Evolutionary conservation across 2,888 invertebrate genomes (phyloP).

Genomic region (Plagodis pulveraria): DNA sequence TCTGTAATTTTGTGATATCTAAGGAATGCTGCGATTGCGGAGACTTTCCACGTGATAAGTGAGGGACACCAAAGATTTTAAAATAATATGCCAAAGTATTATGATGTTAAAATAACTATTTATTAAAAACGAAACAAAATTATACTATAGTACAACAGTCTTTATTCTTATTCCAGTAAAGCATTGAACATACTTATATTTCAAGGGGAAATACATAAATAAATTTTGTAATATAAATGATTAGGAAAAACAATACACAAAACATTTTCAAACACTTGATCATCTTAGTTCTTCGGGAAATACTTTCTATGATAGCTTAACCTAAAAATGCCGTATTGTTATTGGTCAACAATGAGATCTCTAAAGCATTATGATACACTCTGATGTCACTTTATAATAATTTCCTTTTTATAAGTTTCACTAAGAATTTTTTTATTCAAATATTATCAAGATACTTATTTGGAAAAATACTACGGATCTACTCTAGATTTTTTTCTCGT

Average conservation of each 20-base stretch:
- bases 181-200: conserved; percentile 69
- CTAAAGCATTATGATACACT: conserved; percentile 76
- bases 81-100: conserved; percentile 50
- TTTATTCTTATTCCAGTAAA: conserved; percentile 83
- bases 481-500: conserved; percentile 61
- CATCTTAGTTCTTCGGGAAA: conserved; percentile 49
- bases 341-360: conserved; percentile 85
- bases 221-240: conserved; percentile 63
- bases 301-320: conserved; percentile 72
- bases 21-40: too few species aligned
- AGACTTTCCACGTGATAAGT: too few species aligned
- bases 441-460: conserved; percentile 68
- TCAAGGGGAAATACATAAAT: conserved; percentile 64
- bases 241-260: conserved; percentile 53
- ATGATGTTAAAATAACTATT: conserved; percentile 69
- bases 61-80: background rate
- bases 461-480: conserved; percentile 70
- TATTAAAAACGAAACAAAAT: conserved; percentile 73
- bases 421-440: conserved; percentile 66
- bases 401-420: conserved; percentile 52
- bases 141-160: conserved; percentile 83
- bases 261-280: conserved; percentile 47
- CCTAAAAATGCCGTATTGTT: conserved; percentile 84
- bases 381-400: conserved; percentile 63
- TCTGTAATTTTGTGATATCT: too few species aligned